Evolutionary conservation across 2,113 vertebrate genomes (phyloP).

Genomic region (Neotragus pygmaeus): DNA sequence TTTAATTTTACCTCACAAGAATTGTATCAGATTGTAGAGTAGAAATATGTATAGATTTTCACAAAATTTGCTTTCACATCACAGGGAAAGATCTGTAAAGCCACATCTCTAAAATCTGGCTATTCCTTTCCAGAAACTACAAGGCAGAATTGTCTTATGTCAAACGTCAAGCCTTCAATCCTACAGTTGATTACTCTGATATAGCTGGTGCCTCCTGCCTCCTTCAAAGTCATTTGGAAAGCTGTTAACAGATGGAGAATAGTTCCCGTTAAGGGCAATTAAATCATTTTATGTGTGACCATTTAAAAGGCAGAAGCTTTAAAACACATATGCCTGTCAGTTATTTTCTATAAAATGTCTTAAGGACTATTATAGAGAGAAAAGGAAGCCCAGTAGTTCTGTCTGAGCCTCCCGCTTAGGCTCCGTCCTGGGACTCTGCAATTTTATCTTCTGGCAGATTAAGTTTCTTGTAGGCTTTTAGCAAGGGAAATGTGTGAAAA

Average conservation of each 20-base stretch:
- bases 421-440: background rate
- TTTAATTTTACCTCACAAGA: conserved; percentile 3
- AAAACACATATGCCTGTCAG: background rate
- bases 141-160: background rate
- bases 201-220: background rate
- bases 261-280: background rate
- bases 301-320: conserved; percentile 24
- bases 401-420: background rate
- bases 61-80: background rate
- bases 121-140: background rate
- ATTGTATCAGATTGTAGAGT: background rate
- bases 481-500: conserved; percentile 28
- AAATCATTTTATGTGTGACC: background rate
- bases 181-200: background rate
- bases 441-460: conserved; percentile 33
- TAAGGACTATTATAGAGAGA: background rate
- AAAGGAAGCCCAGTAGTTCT: background rate
- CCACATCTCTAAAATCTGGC: background rate
- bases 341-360: conserved; percentile 32
- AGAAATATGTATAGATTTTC: background rate
- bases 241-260: background rate
- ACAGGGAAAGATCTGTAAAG: background rate
- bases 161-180: background rate
- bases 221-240: background rate
- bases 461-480: background rate